phyloP scores from a whole-genome alignment of 2,797 vertebrate genomes.

The Alfaro cultratus region DNA sequence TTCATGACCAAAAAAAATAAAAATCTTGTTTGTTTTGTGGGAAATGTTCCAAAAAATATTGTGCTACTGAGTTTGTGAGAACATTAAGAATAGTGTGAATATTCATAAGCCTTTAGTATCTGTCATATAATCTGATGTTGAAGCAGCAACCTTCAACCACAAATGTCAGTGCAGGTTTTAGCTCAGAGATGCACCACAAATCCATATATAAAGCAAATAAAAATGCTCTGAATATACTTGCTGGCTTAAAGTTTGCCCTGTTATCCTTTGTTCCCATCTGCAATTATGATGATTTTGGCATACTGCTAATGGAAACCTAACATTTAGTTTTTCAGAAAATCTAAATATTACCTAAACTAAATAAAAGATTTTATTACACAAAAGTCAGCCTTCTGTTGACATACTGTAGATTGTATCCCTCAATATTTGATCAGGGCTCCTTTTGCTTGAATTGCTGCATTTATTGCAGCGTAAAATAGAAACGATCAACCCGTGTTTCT shows the following conservation, averaged over 20 bases:
- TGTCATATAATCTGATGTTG: background rate
- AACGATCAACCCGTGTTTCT: background rate
- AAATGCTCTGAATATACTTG: background rate
- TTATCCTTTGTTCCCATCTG: background rate
- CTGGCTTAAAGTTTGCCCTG: background rate
- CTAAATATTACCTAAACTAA: background rate
- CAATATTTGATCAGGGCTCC: background rate
- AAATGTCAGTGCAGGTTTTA: background rate
- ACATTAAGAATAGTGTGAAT: background rate
- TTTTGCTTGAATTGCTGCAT: background rate
- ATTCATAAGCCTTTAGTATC: background rate
- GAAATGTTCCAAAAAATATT: background rate
- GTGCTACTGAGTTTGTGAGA: background rate
- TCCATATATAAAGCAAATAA: background rate
- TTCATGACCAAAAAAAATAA: background rate
- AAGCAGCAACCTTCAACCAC: background rate
- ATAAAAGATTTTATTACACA: background rate
- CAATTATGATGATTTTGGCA: background rate
- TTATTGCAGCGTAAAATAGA: background rate
- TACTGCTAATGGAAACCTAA: background rate
- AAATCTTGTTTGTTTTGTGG: background rate
- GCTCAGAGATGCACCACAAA: background rate
- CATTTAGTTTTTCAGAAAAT: background rate
- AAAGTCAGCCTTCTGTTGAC: background rate
- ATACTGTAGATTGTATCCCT: background rate